Evolutionary conservation across 2,113 vertebrate genomes (phyloP).

Genomic region (Pterophyllum scalare): DNA sequence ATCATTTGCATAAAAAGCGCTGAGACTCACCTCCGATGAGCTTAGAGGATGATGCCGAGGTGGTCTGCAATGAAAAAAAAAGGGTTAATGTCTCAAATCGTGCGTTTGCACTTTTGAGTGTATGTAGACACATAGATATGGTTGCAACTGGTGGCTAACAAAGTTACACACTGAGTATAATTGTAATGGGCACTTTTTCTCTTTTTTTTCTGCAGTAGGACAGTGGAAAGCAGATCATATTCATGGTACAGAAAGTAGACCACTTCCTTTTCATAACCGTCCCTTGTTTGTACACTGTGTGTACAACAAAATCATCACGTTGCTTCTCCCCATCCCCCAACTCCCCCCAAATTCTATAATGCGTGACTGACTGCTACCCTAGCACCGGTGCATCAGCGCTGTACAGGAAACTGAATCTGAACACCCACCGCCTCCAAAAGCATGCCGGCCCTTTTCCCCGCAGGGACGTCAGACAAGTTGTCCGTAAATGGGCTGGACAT

Average conservation of each 20-base stretch:
- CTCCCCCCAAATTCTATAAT: too few species aligned
- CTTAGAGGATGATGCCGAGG: not conserved
- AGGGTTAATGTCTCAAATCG: not conserved
- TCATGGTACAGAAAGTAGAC: constrained; percentile 23
- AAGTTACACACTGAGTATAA: not conserved
- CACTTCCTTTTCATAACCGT: constrained; percentile 30
- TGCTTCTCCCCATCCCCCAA: too few species aligned
- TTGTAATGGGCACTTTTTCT: not conserved
- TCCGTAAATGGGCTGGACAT: not conserved
- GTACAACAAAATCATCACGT: accelerated
- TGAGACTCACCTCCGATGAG: constrained; percentile 44
- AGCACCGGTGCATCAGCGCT: not conserved
- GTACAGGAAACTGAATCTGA: constrained; percentile 4
- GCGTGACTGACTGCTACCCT: not conserved
- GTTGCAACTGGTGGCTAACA: not conserved
- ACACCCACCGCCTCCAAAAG: not conserved
- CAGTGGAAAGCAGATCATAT: not conserved
- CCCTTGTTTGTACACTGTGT: not conserved
- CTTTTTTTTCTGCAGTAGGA: not conserved
- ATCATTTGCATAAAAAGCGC: not conserved
- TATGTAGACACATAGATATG: not conserved
- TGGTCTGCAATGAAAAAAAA: constrained; percentile 27
- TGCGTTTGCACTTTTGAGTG: not conserved
- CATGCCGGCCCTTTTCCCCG: too few species aligned
- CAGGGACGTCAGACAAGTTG: constrained; percentile 1